Base-by-base conservation (phyloP, 2,888 invertebrate genomes). In the Melinaea marsaeus region DNA sequence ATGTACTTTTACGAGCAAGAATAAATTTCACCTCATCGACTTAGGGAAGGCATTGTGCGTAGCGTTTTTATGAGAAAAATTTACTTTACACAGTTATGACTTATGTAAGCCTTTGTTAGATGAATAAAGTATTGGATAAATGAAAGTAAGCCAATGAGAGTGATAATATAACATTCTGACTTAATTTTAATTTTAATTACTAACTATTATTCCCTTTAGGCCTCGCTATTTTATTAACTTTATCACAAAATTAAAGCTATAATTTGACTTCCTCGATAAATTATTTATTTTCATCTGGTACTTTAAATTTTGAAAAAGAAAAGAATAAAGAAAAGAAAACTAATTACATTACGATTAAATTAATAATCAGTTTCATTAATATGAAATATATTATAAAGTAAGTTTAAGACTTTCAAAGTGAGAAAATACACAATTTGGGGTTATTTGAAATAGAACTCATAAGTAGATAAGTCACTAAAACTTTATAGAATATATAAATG, bases 1-100 rank as follows among this genome's bases (percentile, higher is more conserved):
- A 80, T 80, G 78, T 83, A 79, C 78, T 80, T 84, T 85, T 85
- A 85, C 80, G 83, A 79, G 73, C 75, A 69, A 77, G 80, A 80
- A 84, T 85, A 85, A 85, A 83, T 85, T 84, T 83, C 79, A 74
- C 75, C 81, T 79, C 81, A 82, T 84, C 80, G 79, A 76, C 79
- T 22, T 22, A 22, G 22, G 22, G 22, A 75, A 76, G 75, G 75
- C 78, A 80, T 83, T 80, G 79, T 74, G 70, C 69, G 68, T 71
- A 75, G 76, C 77, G 76, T 78, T 83, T 84, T 84, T 82, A 83
- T 80, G 81, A 74, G 73, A 72, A 79, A 79, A 81, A 81, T 75
- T 80, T 83, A 78, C 75, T 79, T 70, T 76, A 79, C 74, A 76
- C 73, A 22, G 67, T 66, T 63, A 67, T 64, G 67, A 70, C 63